phyloP scores from a whole-genome alignment of 2,888 invertebrate species.

The Diachrysia chrysitis region DNA sequence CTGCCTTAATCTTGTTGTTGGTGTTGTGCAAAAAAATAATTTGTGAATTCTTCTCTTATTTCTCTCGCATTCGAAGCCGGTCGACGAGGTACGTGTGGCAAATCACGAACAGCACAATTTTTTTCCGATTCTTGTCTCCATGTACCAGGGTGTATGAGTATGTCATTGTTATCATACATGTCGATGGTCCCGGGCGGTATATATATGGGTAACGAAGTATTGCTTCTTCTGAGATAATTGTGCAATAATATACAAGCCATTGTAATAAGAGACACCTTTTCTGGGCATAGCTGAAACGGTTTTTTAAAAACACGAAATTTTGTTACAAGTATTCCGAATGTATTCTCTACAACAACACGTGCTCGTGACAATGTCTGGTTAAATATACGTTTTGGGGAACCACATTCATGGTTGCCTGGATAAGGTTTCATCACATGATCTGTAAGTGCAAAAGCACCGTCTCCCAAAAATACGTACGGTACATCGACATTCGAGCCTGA shows the following conservation, averaged over 20 bases:
- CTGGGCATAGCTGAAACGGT: background rate
- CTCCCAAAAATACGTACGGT: constrained; percentile 47
- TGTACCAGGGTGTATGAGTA: constrained; percentile 39
- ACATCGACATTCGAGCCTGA: constrained; percentile 45
- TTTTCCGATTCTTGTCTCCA: constrained; percentile 21
- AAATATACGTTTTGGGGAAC: constrained; percentile 39
- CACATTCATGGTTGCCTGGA: constrained; percentile 46
- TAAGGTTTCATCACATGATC: constrained; percentile 53
- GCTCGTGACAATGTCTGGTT: constrained; percentile 40
- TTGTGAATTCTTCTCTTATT: too few species aligned
- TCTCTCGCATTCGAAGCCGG: too few species aligned
- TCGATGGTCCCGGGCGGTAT: constrained; percentile 51
- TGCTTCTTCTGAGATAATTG: constrained; percentile 5
- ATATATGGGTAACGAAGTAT: background rate
- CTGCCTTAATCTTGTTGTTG: too few species aligned
- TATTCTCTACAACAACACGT: constrained; percentile 33
- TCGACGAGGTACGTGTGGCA: too few species aligned
- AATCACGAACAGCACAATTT: background rate
- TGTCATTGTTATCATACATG: constrained; percentile 33
- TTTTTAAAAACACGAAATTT: constrained; percentile 13
- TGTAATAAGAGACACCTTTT: background rate
- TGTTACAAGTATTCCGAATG: constrained; percentile 11
- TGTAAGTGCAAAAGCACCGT: constrained; percentile 51
- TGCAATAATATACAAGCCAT: constrained; percentile 10
- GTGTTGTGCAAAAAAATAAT: too few species aligned